Evolutionary conservation across 1,140 invertebrate species (phyloP).

Genomic region (Neoseiulus cucumeris): DNA sequence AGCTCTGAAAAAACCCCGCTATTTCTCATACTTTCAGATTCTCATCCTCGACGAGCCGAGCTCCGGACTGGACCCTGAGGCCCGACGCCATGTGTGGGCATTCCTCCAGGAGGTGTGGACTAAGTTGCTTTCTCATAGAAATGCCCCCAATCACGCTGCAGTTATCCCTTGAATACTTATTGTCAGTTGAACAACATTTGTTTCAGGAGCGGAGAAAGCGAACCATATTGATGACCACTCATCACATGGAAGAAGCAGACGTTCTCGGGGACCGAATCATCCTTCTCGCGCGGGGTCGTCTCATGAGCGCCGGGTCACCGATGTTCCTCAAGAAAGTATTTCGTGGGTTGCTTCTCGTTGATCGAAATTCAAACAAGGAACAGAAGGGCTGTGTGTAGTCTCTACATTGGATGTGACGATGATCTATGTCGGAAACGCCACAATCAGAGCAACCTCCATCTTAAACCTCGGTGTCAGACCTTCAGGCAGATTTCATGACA

Average conservation of each 20-base stretch:
- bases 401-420: too few species aligned
- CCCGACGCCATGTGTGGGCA: conserved; percentile 67
- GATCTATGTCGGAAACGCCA: too few species aligned
- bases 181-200: too few species aligned
- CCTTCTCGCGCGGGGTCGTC: conserved; percentile 59
- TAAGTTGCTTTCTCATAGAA: background rate
- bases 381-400: too few species aligned
- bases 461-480: too few species aligned
- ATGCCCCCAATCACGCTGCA: too few species aligned
- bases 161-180: too few species aligned
- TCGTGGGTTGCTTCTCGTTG: too few species aligned
- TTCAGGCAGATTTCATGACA: too few species aligned
- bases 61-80: conserved; percentile 78
- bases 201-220: conserved; percentile 34
- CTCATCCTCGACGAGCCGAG: conserved; percentile 79
- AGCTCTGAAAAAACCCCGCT: too few species aligned
- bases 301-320: conserved; percentile 57
- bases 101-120: conserved; percentile 34
- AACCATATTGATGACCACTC: conserved; percentile 79
- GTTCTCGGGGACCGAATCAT: conserved; percentile 74
- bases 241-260: conserved; percentile 97
- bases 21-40: conserved; percentile 26
- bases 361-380: too few species aligned
- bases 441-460: too few species aligned
- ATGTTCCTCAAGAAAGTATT: conserved; percentile 68